Base-by-base conservation (phyloP, 2,888 invertebrate species). In the Agapostemon virescens region DNA sequence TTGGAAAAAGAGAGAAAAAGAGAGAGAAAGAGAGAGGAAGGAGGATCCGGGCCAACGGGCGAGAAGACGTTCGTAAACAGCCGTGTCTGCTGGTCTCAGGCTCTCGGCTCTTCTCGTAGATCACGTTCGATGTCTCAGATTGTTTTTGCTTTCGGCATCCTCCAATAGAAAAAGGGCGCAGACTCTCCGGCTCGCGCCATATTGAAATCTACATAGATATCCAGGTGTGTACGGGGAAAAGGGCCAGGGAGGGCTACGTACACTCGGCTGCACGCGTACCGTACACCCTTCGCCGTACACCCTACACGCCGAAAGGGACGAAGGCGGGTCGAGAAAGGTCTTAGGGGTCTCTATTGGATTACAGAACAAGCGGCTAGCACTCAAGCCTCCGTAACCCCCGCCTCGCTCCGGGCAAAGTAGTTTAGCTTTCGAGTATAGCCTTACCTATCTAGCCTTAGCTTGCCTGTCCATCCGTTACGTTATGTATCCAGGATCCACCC, bases 301-400 rank as follows among this genome's bases (percentile, higher is more conserved):
- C 55, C n/a, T 55, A 26, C 55, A 38, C 74, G 67, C 33, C 13
- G 63, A 33, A 20, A 33, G 63, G 63, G 36, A 13, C 11, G 63
- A 36, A 13, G 63, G 42, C 74, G 82, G 83, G 77, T 68, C 79
- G 84, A 81, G 84, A 83, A 89, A 86, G 89, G 89, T 89, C 89
- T 89, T 88, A 86, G 86, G 89, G 89, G 86, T 88, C 88, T 88
- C 90, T 88, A 89, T 89, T 89, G 90, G 89, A 89, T 89, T 89
- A 89, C 85, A 88, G 89, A 90, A 89, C 89, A 89, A 89, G 88
- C 90, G 88, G 86, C 85, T 86, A 88, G 89, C 90, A 89, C 89
- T 89, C 89, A 89, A 89, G 86, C 86, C 85, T 86, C 84, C 84
- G 80, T 85, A 86, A 83, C 83, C 86, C 82, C 85, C 86, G 82